phyloP scores from a whole-genome alignment of 2,888 invertebrate genomes.

The Tenthredo scrophulariae region DNA sequence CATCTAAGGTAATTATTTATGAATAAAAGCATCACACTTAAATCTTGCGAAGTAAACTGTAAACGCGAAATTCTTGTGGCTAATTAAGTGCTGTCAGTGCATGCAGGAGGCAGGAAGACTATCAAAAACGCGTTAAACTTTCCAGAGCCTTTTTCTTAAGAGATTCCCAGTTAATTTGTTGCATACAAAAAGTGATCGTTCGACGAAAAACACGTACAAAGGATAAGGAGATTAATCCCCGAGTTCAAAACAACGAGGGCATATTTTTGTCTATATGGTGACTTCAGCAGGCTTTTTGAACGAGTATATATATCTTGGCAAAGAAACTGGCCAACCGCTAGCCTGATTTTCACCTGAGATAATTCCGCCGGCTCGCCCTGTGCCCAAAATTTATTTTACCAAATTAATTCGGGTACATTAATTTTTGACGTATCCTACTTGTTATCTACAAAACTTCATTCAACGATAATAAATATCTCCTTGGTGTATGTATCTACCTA shows the following conservation, averaged over 20 bases:
- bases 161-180: slow-evolving; percentile 28
- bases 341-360: slow-evolving; percentile 15
- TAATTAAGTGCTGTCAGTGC: slow-evolving; percentile 35
- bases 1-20: slow-evolving; percentile 19
- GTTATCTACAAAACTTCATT: background rate
- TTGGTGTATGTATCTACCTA: background rate
- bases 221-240: background rate
- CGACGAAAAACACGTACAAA: background rate
- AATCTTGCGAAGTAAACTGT: slow-evolving; percentile 14
- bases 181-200: slow-evolving; percentile 34
- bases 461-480: background rate
- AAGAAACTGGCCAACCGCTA: background rate
- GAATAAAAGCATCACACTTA: slow-evolving; percentile 40
- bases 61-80: slow-evolving; percentile 18
- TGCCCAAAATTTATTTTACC: background rate
- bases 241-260: background rate
- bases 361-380: background rate
- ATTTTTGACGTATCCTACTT: slow-evolving; percentile 7
- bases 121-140: slow-evolving; percentile 43
- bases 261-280: background rate
- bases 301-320: background rate
- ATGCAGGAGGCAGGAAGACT: slow-evolving; percentile 16
- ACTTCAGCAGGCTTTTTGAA: slow-evolving; percentile 13
- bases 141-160: background rate
- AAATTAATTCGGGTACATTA: background rate